Evolutionary conservation across 2,888 invertebrate genomes (phyloP).

Genomic region (Ametastegia equiseti): DNA sequence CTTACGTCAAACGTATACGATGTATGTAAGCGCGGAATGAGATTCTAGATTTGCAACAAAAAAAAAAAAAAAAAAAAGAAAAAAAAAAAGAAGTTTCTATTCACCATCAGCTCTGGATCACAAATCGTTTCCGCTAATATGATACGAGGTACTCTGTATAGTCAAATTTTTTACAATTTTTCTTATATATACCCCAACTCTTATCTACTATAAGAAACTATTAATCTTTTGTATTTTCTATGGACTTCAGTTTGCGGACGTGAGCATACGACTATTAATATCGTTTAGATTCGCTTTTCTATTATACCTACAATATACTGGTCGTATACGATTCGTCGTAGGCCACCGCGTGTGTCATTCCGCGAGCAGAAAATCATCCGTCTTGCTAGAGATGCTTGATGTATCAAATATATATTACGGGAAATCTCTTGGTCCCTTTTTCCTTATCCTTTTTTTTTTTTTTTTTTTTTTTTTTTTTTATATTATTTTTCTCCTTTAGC

Average conservation of each 20-base stretch:
- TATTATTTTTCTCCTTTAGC: too few species aligned
- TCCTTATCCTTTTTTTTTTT: neutral
- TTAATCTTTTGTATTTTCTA: neutral
- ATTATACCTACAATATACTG: neutral
- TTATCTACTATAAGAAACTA: neutral
- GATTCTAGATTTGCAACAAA: neutral
- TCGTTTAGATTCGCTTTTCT: neutral
- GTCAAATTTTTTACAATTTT: neutral
- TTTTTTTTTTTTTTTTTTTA: too few species aligned
- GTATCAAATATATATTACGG: too few species aligned
- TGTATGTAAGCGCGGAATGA: neutral
- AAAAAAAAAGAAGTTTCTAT: neutral
- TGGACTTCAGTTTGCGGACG: neutral
- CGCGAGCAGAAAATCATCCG: neutral
- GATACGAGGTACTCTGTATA: neutral
- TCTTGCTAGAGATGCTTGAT: neutral
- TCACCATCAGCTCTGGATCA: neutral
- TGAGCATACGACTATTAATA: slow-evolving; percentile 11
- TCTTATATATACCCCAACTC: neutral
- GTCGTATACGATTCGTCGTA: neutral
- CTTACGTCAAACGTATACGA: neutral
- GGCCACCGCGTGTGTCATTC: too few species aligned
- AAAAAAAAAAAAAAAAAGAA: too few species aligned
- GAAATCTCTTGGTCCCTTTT: neutral
- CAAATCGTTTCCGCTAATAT: neutral